A percentile compares a stretch with the other conserved stretches of the same genome.
phyloP scores from a whole-genome alignment of 2,113 vertebrate species.

The Amblyornis subalaris region DNA sequence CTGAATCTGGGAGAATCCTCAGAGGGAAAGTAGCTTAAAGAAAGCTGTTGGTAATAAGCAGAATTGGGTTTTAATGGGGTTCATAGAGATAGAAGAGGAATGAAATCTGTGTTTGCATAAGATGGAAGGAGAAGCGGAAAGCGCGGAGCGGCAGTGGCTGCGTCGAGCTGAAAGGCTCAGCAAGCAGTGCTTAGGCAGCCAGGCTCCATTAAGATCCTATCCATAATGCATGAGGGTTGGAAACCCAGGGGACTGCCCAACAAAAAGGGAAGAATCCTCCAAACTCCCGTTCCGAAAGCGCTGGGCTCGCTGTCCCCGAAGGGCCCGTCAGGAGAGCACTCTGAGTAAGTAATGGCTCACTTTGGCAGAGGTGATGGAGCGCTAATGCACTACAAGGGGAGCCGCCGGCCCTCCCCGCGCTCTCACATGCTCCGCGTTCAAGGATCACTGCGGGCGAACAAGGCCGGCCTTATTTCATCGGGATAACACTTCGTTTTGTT shows the following conservation, averaged over 20 bases:
- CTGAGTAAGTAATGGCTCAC: slow-evolving; percentile 4
- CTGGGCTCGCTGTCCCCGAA: slow-evolving; percentile 12
- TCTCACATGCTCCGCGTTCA: not conserved
- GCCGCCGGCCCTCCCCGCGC: not conserved
- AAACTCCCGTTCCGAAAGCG: not conserved
- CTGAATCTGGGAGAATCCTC: not conserved
- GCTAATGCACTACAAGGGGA: not conserved
- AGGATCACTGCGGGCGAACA: not conserved
- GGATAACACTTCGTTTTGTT: not conserved
- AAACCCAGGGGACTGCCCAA: slow-evolving; percentile 18
- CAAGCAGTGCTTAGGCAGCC: not conserved
- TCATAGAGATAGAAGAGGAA: slow-evolving; percentile 48
- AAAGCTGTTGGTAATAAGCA: slow-evolving; percentile 52
- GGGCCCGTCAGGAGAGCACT: not conserved
- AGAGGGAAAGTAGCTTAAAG: not conserved
- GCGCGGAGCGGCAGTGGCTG: not conserved
- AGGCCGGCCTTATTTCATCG: not conserved
- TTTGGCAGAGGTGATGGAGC: slow-evolving; percentile 31
- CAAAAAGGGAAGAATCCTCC: slow-evolving; percentile 45
- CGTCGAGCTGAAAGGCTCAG: not conserved
- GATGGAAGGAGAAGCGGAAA: not conserved
- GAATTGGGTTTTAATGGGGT: slow-evolving; percentile 62
- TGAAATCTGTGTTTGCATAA: slow-evolving; percentile 33
- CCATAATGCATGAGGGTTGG: slow-evolving; percentile 51
- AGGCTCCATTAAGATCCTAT: slow-evolving; percentile 53